Base-by-base conservation (phyloP, 2,797 vertebrate species). In the Alcedo atthis region DNA sequence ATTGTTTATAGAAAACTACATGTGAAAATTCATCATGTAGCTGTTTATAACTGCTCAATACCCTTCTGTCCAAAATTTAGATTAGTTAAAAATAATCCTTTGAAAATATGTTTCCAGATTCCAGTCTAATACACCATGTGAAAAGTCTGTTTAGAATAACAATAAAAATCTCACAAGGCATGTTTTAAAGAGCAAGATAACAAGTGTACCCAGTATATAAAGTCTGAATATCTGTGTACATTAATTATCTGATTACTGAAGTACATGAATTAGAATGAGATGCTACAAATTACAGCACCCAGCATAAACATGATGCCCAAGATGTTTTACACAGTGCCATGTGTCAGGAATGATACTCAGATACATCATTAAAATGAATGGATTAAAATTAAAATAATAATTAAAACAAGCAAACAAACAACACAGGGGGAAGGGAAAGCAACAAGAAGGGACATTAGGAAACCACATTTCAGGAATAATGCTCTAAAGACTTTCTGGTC, bases 321-420 rank as follows among this genome's bases (percentile, higher is more conserved):
- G 19, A 17, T 43, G 21, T 69, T 91, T 75, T 33, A 51, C 5
- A 0, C 1, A 17, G 35, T 16, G 35, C 25, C 35, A 14, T 0
- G 1, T 40, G 15, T 45, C 54, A 83, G 48, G 21, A 20, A 20
- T 37, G 53, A 49, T 49, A n/a, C 17, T 71, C 40, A 18, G 40
- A 57, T 11, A 9, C 8, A 61, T 51, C n/a, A 40, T 73, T 78
- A 81, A 89, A 87, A 81, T 43, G 1, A 90, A 66, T 8, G 13
- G 12, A 73, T 76, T 81, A 51, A 79, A 91, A 94, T 69, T 32
- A 46, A 77, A 85, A 9, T 40, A 53, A 53, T 17, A 53, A 45
- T 18, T 20, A 45, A 45, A 43, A 43, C 12, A 43, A 43, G 20
- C 8, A 2, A 1, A 0, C 20, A 40, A 67, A 32, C 5, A 45